Evolutionary conservation across 2,113 vertebrate species (phyloP).

Genomic region (Plotosus lineatus): DNA sequence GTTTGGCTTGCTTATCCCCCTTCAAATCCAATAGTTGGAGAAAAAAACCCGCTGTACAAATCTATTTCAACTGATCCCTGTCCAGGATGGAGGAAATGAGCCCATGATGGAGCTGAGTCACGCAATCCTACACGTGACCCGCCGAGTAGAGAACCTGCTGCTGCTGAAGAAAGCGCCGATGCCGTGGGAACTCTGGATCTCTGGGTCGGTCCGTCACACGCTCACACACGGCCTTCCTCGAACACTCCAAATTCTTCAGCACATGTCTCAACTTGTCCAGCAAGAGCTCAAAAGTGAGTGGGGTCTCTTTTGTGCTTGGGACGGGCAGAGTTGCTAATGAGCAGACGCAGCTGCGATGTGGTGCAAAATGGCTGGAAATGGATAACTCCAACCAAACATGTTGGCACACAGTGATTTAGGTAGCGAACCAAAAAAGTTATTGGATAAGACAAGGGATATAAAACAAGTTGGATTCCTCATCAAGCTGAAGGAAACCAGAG

Average conservation of each 20-base stretch:
- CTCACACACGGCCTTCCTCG: conserved; percentile 65
- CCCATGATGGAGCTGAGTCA: conserved; percentile 67
- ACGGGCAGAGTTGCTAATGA: not conserved
- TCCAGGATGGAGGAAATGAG: conserved; percentile 66
- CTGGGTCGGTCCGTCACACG: conserved; percentile 55
- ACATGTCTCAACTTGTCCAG: conserved; percentile 69
- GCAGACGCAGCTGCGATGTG: not conserved
- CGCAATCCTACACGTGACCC: conserved; percentile 58
- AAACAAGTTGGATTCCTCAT: not conserved
- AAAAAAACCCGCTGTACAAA: not conserved
- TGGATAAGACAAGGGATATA: not conserved
- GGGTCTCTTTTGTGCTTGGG: not conserved
- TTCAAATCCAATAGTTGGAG: not conserved
- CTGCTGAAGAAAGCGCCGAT: conserved; percentile 17
- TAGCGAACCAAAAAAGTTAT: not conserved
- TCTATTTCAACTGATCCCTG: not conserved
- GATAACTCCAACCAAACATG: not conserved
- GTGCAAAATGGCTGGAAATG: not conserved
- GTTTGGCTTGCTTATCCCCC: not conserved
- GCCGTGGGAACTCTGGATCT: conserved; percentile 64
- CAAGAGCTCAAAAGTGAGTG: conserved; percentile 81
- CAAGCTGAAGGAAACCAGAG: not conserved
- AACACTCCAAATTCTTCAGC: conserved; percentile 69
- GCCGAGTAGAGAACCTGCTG: conserved; percentile 61
- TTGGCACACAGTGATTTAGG: not conserved